Base-by-base conservation (phyloP, 2,888 invertebrate genomes). In the Drosophila ezoana region DNA sequence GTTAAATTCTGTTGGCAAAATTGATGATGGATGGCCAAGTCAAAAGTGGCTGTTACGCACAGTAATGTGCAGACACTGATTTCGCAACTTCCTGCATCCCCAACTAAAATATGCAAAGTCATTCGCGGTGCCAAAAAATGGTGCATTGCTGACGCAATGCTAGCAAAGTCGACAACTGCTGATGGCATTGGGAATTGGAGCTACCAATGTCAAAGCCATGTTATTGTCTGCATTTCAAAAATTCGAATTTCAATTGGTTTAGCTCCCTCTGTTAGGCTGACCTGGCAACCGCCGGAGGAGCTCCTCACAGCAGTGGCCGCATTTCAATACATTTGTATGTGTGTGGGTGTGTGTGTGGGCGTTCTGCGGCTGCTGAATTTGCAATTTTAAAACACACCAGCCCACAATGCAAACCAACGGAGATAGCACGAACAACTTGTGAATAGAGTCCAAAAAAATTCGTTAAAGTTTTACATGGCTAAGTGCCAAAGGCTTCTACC, bases 211-310 rank as follows among this genome's bases (percentile, higher is more conserved):
- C 82, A 84, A 66, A 81, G 64, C 69, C 79, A 80, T 40, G 65
- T 67, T 72, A 73, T 66, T 65, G 79, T 65, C 14, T 53, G 67
- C 54, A 60, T 73, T 76, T 66, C 74, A 74, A 87, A 83, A 80
- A 86, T 79, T 86, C 86, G 83, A 86, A 79, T 77, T 85, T 77
- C 83, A 60, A 82, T 86, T 71, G 74, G 40, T 60, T 84, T 62
- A 57, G 60, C 35, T 41, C 44, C 64, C 62, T 66, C 71, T 77
- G 45, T 62, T 60, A 51, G 33, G 32, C 13, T 35, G 48, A 59
- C 48, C 47, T 64, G 51, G 32, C 14, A 44, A 41, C 51, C 57
- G 37, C 60, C 63, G 59, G 56, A 66, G 56, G 67, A 56, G 61
- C 60, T 54, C 13, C 54, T 53, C 59, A 57, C 61, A 65, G 49